These are phyloP conservation scores for Cephonodes hylas DNA, from an alignment of 2,888 invertebrate species.

Conservation along the genomic window DNA sequence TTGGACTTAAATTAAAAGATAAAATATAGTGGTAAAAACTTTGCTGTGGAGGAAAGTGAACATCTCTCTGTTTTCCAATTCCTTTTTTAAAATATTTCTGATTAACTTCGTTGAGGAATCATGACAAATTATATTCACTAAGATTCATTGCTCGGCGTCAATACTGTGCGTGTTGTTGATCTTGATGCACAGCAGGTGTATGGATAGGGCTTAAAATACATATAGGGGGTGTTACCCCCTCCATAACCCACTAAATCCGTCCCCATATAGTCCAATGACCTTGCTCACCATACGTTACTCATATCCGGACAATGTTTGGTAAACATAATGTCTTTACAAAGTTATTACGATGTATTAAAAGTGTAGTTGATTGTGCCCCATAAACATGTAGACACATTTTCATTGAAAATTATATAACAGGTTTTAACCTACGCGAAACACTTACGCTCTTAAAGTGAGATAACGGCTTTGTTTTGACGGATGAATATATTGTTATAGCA, in stretches of 20 bases:
- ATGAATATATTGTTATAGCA: too few relatives aligned
- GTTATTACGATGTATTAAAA: slow-evolving; percentile 22
- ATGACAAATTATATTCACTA: too few relatives aligned
- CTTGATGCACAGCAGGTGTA: too few relatives aligned
- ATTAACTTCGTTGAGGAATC: too few relatives aligned
- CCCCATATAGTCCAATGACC: slow-evolving; percentile 22
- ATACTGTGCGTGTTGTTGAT: too few relatives aligned
- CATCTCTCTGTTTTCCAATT: too few relatives aligned
- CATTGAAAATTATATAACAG: neutral
- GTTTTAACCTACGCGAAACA: neutral
- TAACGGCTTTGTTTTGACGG: too few relatives aligned
- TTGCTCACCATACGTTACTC: slow-evolving; percentile 32
- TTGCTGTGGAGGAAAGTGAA: too few relatives aligned
- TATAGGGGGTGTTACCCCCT: neutral
- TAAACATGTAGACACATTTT: slow-evolving; percentile 5
- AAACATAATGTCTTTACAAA: slow-evolving; percentile 28
- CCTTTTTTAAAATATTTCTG: too few relatives aligned
- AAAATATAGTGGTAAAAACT: too few relatives aligned
- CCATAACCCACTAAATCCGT: neutral
- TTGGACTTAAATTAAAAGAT: too few relatives aligned
- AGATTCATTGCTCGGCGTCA: too few relatives aligned
- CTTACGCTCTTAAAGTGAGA: neutral
- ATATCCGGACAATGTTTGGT: slow-evolving; percentile 37
- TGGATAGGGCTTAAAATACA: neutral
- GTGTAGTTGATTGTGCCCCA: slow-evolving; percentile 7